A percentile compares a stretch with the other conserved stretches of the same genome.
Evolutionary conservation across 2,113 vertebrate species (phyloP).

Genomic region (Labeo rohita): DNA sequence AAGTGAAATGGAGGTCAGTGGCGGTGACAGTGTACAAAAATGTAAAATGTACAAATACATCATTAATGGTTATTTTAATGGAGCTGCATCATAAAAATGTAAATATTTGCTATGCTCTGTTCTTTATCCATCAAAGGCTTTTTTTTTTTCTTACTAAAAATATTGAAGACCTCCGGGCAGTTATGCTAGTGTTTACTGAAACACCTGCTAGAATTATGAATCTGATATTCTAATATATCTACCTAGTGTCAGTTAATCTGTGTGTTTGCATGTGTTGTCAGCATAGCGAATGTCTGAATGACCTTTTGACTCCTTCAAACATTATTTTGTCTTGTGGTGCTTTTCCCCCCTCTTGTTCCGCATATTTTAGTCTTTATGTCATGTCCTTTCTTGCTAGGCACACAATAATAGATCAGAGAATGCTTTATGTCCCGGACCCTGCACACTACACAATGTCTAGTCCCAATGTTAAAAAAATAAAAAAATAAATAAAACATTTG

Average conservation of each 20-base stretch:
- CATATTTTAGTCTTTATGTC: constrained; percentile 37
- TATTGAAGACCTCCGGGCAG: not conserved
- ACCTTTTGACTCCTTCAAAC: constrained; percentile 19
- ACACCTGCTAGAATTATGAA: not conserved
- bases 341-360: constrained; percentile 5
- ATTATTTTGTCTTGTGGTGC: constrained; percentile 11
- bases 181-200: not conserved
- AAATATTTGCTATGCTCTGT: not conserved
- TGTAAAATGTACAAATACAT: not conserved
- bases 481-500: too few species aligned
- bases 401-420: constrained; percentile 11
- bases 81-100: not conserved
- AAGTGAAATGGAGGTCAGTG: not conserved
- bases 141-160: not conserved
- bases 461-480: too few species aligned
- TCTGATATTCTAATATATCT: not conserved
- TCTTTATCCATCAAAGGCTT: not conserved
- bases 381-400: constrained; percentile 29
- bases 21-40: too few species aligned
- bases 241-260: not conserved
- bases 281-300: not conserved
- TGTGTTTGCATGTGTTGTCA: not conserved
- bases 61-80: not conserved
- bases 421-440: not conserved
- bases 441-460: not conserved